Evolutionary conservation across 2,797 vertebrate species (phyloP).

Genomic region (Crenichthys baileyi): DNA sequence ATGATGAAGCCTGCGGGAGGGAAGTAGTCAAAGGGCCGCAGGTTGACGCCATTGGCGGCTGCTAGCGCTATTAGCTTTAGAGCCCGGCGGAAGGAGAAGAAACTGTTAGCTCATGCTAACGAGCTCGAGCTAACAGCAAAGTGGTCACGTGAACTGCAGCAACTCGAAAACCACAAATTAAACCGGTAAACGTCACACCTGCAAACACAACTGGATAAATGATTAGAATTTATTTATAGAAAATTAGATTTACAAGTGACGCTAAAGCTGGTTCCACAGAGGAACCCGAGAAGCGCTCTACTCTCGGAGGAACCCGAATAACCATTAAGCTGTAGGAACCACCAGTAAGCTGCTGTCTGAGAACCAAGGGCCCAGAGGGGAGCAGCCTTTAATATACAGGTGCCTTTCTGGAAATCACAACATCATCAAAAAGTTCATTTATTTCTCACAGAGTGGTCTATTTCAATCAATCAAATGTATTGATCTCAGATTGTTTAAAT

Average conservation of each 20-base stretch:
- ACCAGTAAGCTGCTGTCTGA: not conserved
- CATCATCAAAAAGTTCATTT: too few relatives aligned
- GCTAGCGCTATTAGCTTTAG: slow-evolving; percentile 6
- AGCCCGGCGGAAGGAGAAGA: not conserved
- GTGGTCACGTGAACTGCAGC: slow-evolving; percentile 7
- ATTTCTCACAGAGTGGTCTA: too few relatives aligned
- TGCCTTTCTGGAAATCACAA: too few relatives aligned
- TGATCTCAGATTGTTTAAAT: too few relatives aligned
- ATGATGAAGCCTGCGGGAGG: accelerated
- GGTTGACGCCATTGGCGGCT: not conserved
- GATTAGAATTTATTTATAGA: not conserved
- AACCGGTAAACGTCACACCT: not conserved
- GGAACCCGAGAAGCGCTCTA: not conserved
- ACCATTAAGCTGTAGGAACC: not conserved
- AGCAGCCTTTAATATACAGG: too few relatives aligned
- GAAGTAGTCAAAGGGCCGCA: not conserved
- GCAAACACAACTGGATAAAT: not conserved
- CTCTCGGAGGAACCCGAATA: not conserved
- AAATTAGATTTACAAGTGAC: not conserved
- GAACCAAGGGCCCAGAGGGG: too few relatives aligned
- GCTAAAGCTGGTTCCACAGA: not conserved
- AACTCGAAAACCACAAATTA: slow-evolving; percentile 16
- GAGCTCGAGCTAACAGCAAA: slow-evolving; percentile 12
- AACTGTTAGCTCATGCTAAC: slow-evolving; percentile 7
- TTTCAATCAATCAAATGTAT: too few relatives aligned